These are phyloP conservation scores for Drosophila orosa DNA, from an alignment of 1,140 invertebrate genomes.

Conservation along the genomic window DNA sequence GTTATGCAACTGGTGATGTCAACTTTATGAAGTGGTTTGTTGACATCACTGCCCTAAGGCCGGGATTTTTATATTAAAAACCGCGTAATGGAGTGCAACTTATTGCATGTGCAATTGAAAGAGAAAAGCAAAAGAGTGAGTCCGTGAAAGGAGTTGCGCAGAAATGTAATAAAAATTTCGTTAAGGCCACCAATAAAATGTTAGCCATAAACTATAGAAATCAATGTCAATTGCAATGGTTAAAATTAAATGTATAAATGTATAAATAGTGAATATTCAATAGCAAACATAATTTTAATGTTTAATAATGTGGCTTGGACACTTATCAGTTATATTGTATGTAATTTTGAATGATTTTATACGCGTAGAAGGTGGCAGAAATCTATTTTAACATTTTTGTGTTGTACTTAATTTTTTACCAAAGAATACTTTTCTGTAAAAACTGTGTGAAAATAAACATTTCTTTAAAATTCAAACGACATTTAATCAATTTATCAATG, in stretches of 20 bases:
- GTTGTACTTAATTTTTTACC: background rate
- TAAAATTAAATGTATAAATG: background rate
- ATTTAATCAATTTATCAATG: background rate
- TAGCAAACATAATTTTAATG: background rate
- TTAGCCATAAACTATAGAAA: no score
- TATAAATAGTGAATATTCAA: background rate
- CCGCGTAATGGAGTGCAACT: conserved; percentile 72
- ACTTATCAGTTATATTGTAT: background rate
- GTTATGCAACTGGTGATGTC: no score
- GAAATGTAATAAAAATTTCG: conserved; percentile 65
- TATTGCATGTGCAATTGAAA: conserved; percentile 59
- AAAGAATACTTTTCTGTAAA: no score
- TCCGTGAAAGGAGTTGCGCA: conserved; percentile 42
- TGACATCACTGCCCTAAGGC: conserved; percentile 4
- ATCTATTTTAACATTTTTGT: no score
- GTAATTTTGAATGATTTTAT: background rate
- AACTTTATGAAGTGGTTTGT: background rate
- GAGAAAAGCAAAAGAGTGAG: conserved; percentile 2
- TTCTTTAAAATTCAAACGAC: background rate
- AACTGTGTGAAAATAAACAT: no score
- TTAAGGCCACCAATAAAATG: conserved; percentile 5
- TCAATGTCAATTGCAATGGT: background rate
- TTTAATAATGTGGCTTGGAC: background rate
- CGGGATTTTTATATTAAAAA: conserved; percentile 64
- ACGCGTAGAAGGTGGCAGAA: no score